These are phyloP conservation scores for Drosophila miranda DNA, from an alignment of 1,140 invertebrate species.

Conservation along the genomic window DNA sequence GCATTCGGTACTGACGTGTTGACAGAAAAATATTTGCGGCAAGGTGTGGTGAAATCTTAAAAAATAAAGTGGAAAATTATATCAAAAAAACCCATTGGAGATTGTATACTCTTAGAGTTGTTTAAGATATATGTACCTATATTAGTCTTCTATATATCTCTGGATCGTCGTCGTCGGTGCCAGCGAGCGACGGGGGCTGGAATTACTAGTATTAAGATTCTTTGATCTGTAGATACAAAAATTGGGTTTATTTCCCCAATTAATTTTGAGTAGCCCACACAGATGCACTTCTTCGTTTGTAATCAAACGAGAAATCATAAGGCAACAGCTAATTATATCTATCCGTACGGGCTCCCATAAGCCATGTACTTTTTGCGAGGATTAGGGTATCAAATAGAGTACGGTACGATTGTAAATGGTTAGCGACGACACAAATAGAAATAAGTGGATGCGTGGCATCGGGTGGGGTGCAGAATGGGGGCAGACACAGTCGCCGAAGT, in stretches of 20 bases:
- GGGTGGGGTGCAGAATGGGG: background rate
- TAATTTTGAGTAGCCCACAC: too few relatives aligned
- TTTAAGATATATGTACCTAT: background rate
- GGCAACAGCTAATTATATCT: too few relatives aligned
- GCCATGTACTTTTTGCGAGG: too few relatives aligned
- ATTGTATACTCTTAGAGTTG: slow-evolving; percentile 8
- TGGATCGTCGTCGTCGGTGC: too few relatives aligned
- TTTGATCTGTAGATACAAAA: too few relatives aligned
- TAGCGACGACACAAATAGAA: slow-evolving; percentile 50
- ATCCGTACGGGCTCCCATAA: too few relatives aligned
- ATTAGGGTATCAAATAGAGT: slow-evolving; percentile 32
- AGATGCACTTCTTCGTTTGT: too few relatives aligned
- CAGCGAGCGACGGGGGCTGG: too few relatives aligned
- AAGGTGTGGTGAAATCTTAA: slow-evolving; percentile 13
- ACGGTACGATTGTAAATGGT: slow-evolving; percentile 49
- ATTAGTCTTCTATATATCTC: too few relatives aligned
- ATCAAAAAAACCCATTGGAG: background rate
- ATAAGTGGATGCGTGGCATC: slow-evolving; percentile 43
- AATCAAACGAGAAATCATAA: too few relatives aligned
- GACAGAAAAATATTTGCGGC: slow-evolving; percentile 59
- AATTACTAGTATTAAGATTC: too few relatives aligned
- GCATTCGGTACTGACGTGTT: slow-evolving; percentile 52
- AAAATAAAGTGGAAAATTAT: slow-evolving; percentile 10
- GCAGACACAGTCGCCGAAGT: slow-evolving; percentile 29
- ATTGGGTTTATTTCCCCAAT: too few relatives aligned